Evolutionary conservation across 2,888 invertebrate genomes (phyloP).

Genomic region (Amorpha juglandis): DNA sequence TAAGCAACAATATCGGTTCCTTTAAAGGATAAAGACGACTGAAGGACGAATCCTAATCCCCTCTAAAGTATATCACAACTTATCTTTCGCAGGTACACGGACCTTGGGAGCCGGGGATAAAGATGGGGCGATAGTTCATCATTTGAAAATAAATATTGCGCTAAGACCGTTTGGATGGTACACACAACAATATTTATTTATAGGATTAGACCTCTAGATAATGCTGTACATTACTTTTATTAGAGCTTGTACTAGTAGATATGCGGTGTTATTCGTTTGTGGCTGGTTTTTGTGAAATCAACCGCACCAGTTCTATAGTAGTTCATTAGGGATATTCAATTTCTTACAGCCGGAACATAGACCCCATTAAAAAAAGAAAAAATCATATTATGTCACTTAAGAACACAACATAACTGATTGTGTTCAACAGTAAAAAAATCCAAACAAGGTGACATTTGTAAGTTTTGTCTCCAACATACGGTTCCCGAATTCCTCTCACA

Average conservation of each 20-base stretch:
- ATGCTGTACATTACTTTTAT: not conserved
- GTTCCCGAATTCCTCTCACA: constrained; percentile 71
- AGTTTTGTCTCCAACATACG: constrained; percentile 62
- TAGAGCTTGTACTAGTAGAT: too few relatives aligned
- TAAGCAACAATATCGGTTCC: constrained; percentile 76
- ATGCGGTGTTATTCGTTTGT: not conserved
- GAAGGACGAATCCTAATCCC: constrained; percentile 73
- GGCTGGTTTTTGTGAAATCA: not conserved
- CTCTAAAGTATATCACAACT: constrained; percentile 57
- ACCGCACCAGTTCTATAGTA: not conserved
- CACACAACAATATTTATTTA: constrained; percentile 15
- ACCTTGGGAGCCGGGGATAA: constrained; percentile 20
- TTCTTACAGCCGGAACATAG: not conserved
- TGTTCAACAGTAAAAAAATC: constrained; percentile 53
- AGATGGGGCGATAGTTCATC: constrained; percentile 24
- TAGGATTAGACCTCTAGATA: not conserved
- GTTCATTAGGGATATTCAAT: constrained; percentile 13
- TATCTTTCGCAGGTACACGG: constrained; percentile 54
- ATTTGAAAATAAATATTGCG: constrained; percentile 28
- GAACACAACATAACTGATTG: constrained; percentile 34
- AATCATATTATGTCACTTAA: constrained; percentile 14
- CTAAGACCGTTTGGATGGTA: constrained; percentile 28
- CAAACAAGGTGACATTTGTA: constrained; percentile 63
- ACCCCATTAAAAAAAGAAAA: not conserved
- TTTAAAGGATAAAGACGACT: constrained; percentile 73